Evolutionary conservation across 2,113 vertebrate species (phyloP), one percentile per base, ranked within the genome.

Genomic region (Zapornia atra): DNA sequence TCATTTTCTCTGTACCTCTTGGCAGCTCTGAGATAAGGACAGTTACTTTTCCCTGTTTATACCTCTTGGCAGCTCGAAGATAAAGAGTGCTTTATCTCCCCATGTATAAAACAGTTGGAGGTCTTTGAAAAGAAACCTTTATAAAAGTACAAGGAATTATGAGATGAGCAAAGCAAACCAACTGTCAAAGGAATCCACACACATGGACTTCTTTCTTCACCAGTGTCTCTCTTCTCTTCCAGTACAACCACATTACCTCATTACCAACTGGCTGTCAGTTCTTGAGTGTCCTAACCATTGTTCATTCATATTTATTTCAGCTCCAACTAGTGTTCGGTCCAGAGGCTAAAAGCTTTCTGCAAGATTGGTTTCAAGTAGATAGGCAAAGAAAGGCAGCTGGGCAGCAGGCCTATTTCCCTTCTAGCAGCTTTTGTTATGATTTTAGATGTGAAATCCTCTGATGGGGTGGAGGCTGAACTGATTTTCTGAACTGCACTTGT

Each of bases 341-440:
- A 77, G 90, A 92, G 59, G 78, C 70, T 79, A 79, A 79, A 50
- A 93, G 85, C 71, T 75, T 90, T 88, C 93, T 92, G 60, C 85
- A 88, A 93, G 88, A 77, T 73, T 86, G 90, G 59, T 81, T 96
- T 90, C 78, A 77, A 96, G 92, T 40, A 82, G 78, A 82, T 72
- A 65, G 1, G 17, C 68, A 83, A 85, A 92, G 92, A 94, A 81
- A 95, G 40, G 82, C 95, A 93, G 54, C 54, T 88, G 92, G 85
- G 75, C 85, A 93, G 51, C 5, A 3, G 73, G 87, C 84, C 95
- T 96, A 33, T 87, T 96, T 87, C 66, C 84, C 91, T 96, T 75
- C 91, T 69, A 65, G 92, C 92, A 86, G 90, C 71, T 96, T 96
- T 95, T 90, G 75, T 94, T 95, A 71, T 54, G 73, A 91, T 96